Conservation (phyloP, 2,113 vertebrate genomes). For the Centrocercus urophasianus region DNA sequence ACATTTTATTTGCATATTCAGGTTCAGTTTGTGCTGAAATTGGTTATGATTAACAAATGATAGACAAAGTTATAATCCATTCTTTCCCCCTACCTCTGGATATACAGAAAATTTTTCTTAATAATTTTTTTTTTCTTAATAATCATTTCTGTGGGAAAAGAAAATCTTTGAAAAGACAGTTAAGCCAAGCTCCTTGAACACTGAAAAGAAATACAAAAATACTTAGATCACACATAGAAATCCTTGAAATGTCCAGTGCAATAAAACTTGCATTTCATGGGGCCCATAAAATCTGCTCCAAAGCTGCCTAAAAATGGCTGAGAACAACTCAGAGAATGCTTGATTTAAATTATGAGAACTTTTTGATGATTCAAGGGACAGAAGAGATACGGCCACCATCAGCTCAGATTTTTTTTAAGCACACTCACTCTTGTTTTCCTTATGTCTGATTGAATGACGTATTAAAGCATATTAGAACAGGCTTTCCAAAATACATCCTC, state of each 20-base stretch:
- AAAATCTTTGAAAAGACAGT: constrained; percentile 60
- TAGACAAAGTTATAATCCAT: constrained; percentile 52
- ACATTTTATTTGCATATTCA: constrained; percentile 74
- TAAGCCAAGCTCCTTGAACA: constrained; percentile 59
- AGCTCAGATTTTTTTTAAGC: background rate
- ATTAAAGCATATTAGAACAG: background rate
- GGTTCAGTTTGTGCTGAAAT: constrained; percentile 69
- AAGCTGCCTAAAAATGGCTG: constrained; percentile 19
- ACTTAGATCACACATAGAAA: constrained; percentile 53
- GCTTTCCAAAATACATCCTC: background rate
- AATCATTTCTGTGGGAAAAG: constrained; percentile 71
- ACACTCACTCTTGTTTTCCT: background rate
- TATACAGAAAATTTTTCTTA: constrained; percentile 33
- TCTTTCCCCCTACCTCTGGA: constrained; percentile 37
- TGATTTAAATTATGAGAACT: constrained; percentile 49
- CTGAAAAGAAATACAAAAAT: constrained; percentile 51
- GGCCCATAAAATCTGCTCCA: constrained; percentile 21
- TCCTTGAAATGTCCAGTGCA: constrained; percentile 57
- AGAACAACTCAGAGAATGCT: constrained; percentile 55
- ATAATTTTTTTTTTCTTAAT: constrained; percentile 66
- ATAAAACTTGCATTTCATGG: constrained; percentile 64
- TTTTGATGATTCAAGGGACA: constrained; percentile 26
- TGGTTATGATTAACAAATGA: constrained; percentile 71
- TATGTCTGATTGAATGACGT: background rate
- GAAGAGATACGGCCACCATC: background rate